phyloP scores from a whole-genome alignment of 2,113 vertebrate genomes.

The Anguilla rostrata region DNA sequence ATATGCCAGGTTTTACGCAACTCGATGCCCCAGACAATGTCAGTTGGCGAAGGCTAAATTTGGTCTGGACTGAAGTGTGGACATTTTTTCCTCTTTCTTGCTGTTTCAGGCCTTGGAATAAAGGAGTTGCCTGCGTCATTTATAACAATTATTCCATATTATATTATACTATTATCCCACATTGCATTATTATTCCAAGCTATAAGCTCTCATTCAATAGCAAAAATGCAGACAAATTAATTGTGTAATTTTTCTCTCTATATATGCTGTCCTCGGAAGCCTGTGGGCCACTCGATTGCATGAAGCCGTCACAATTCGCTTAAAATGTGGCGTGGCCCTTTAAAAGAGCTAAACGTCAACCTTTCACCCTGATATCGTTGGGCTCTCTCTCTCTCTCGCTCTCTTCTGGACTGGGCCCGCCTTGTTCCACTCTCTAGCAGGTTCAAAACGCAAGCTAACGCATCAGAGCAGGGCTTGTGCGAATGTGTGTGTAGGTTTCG shows the following conservation, averaged over 20 bases:
- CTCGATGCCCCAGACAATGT: background rate
- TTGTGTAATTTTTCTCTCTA: no score
- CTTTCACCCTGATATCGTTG: slow-evolving; percentile 32
- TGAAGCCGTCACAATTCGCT: no score
- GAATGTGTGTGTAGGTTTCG: slow-evolving; percentile 34
- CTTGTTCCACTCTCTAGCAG: slow-evolving; percentile 34
- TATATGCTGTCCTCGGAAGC: no score
- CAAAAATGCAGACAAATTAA: no score
- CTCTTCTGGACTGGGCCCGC: slow-evolving; percentile 45
- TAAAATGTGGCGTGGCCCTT: slow-evolving; percentile 35
- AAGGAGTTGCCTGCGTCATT: no score
- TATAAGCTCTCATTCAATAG: no score
- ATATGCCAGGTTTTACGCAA: slow-evolving; percentile 7
- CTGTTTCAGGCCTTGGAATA: background rate
- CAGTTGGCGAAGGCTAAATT: background rate
- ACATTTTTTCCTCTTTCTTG: background rate
- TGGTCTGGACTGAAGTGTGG: background rate
- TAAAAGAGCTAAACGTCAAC: slow-evolving; percentile 30
- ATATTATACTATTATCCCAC: no score
- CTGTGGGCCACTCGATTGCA: no score
- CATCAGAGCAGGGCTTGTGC: slow-evolving; percentile 39
- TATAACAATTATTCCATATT: no score
- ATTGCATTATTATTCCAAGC: no score
- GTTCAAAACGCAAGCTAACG: background rate
- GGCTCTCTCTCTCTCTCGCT: background rate